Evolutionary conservation across 2,113 vertebrate genomes (phyloP).

Genomic region (Oxygymnocypris stewartii): DNA sequence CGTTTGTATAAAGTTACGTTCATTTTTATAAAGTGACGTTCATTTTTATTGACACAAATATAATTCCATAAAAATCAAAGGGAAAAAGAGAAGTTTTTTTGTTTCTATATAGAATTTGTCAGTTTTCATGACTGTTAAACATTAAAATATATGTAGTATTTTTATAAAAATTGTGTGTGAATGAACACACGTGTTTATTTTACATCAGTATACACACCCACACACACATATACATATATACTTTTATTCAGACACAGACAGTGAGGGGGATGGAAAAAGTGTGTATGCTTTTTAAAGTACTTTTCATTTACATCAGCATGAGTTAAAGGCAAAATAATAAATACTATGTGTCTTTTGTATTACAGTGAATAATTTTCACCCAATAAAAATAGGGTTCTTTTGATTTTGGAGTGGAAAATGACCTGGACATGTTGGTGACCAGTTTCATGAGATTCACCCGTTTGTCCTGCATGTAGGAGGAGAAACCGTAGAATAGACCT

Average conservation of each 20-base stretch:
- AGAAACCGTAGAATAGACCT: neutral
- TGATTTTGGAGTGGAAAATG: constrained; percentile 18
- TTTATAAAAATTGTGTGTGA: too few relatives aligned
- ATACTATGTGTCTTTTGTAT: neutral
- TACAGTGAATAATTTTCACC: neutral
- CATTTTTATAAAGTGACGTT: too few relatives aligned
- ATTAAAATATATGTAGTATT: neutral
- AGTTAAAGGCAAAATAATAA: neutral
- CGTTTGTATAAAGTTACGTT: too few relatives aligned
- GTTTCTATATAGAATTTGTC: neutral
- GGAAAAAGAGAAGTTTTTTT: neutral
- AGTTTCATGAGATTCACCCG: neutral
- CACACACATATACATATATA: too few relatives aligned
- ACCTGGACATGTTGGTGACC: neutral
- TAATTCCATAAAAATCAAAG: too few relatives aligned
- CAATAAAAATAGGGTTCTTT: neutral
- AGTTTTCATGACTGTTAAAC: neutral
- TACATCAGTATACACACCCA: too few relatives aligned
- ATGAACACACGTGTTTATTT: too few relatives aligned
- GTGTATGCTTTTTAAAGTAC: too few relatives aligned
- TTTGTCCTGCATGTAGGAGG: neutral
- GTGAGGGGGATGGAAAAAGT: too few relatives aligned
- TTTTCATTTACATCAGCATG: neutral
- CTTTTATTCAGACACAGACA: neutral
- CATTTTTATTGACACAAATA: too few relatives aligned